Conservation (phyloP, 1,140 invertebrate species). For the Vollenhovia emeryi region DNA sequence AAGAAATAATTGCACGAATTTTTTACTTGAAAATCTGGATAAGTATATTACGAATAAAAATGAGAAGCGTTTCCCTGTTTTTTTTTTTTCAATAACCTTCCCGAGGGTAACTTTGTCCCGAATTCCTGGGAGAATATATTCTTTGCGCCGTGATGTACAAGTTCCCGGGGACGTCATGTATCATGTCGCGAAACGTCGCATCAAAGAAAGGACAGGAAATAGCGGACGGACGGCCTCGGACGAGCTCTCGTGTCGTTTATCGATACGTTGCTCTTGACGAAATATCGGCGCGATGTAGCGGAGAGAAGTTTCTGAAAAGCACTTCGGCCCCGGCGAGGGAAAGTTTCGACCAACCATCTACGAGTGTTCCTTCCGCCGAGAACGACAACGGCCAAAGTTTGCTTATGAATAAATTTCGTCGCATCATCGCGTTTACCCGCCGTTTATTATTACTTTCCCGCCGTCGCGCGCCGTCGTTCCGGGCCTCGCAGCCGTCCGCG, state of each 20-base stretch:
- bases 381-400: constrained; percentile 65
- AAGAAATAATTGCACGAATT: too few relatives aligned
- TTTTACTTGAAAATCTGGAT: neutral
- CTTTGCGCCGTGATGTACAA: constrained; percentile 22
- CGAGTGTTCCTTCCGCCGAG: constrained; percentile 48
- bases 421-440: constrained; percentile 68
- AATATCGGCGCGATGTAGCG: constrained; percentile 58
- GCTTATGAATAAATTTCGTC: constrained; percentile 77
- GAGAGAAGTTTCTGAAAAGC: constrained; percentile 39
- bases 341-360: constrained; percentile 45
- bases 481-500: neutral
- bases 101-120: neutral
- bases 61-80: neutral
- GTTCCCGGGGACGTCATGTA: constrained; percentile 37
- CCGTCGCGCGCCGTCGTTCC: neutral
- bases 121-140: constrained; percentile 25
- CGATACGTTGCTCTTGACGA: constrained; percentile 53
- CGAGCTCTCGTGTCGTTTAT: constrained; percentile 46
- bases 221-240: neutral
- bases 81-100: neutral
- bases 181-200: constrained; percentile 20
- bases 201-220: constrained; percentile 39
- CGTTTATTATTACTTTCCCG: constrained; percentile 63
- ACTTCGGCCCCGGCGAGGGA: constrained; percentile 15
- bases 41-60: neutral